Evolutionary conservation across 2,888 invertebrate genomes (phyloP).

Genomic region (Galerucella pusilla): DNA sequence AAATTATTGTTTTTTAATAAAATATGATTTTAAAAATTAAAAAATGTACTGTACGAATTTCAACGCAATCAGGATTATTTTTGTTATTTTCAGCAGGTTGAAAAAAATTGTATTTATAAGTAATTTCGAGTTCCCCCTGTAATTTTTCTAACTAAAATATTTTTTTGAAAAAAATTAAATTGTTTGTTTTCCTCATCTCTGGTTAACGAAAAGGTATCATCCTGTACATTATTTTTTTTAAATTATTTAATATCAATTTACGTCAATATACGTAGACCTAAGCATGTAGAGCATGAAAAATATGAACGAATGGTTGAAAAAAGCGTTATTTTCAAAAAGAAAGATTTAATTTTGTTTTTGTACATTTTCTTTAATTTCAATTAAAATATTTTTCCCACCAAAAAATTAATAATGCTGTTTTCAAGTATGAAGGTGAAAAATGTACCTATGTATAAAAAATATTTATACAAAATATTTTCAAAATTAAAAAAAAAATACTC

Average conservation of each 20-base stretch:
- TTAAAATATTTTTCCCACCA: background rate
- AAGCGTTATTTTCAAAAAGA: constrained; percentile 13
- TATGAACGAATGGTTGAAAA: constrained; percentile 29
- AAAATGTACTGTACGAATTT: background rate
- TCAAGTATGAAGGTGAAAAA: constrained; percentile 52
- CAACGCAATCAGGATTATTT: too few species aligned
- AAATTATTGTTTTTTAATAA: background rate
- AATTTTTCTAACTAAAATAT: background rate
- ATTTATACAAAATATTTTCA: background rate
- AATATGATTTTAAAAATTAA: background rate
- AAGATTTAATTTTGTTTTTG: background rate
- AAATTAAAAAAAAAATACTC: constrained; percentile 16
- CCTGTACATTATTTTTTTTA: background rate
- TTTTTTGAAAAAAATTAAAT: background rate
- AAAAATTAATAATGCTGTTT: constrained; percentile 47
- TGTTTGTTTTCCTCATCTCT: background rate
- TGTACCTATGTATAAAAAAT: constrained; percentile 31
- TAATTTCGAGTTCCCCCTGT: background rate
- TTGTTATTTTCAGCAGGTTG: background rate
- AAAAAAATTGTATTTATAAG: background rate
- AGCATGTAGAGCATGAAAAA: constrained; percentile 37
- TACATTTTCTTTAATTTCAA: constrained; percentile 36
- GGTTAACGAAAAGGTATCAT: background rate
- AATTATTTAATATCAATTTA: constrained; percentile 11
- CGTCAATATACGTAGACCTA: constrained; percentile 18